Evolutionary conservation across 1,140 invertebrate genomes (phyloP).

Genomic region (Tribolium castaneum): DNA sequence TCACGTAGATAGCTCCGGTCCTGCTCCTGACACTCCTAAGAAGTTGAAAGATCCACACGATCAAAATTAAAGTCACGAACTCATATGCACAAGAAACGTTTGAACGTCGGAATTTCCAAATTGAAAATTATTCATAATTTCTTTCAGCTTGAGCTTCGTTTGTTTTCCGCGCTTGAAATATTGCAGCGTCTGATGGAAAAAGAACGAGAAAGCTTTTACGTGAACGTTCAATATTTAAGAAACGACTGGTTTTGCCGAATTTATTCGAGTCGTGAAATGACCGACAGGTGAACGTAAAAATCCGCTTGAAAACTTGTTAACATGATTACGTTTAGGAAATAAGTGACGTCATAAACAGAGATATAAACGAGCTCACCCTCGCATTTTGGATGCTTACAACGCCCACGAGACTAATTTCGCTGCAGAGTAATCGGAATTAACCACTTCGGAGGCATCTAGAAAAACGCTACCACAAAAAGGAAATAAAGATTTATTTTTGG

Average conservation of each 20-base stretch:
- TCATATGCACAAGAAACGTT: constrained; percentile 42
- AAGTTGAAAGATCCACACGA: constrained; percentile 23
- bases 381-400: background rate
- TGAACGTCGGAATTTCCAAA: constrained; percentile 29
- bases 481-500: too few species aligned
- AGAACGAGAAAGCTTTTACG: background rate
- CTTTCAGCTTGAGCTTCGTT: constrained; percentile 35
- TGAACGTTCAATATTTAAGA: constrained; percentile 1
- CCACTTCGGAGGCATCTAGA: background rate
- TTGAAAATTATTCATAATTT: constrained; percentile 46
- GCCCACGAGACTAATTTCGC: background rate
- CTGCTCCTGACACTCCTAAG: constrained; percentile 28
- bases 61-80: constrained; percentile 44
- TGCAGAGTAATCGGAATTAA: constrained; percentile 9
- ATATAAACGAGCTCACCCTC: background rate
- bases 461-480: background rate
- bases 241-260: background rate
- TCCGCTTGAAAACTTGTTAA: background rate
- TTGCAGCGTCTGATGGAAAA: constrained; percentile 1
- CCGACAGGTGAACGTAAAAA: background rate
- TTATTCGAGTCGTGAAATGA: background rate
- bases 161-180: constrained; percentile 18
- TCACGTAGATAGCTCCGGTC: constrained; percentile 21
- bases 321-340: background rate
- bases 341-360: constrained; percentile 4